A percentile compares a stretch with the other conserved stretches of the same genome.
These are phyloP conservation scores for Liparis tanakae DNA, from an alignment of 2,797 vertebrate genomes.

Conservation along the genomic window DNA sequence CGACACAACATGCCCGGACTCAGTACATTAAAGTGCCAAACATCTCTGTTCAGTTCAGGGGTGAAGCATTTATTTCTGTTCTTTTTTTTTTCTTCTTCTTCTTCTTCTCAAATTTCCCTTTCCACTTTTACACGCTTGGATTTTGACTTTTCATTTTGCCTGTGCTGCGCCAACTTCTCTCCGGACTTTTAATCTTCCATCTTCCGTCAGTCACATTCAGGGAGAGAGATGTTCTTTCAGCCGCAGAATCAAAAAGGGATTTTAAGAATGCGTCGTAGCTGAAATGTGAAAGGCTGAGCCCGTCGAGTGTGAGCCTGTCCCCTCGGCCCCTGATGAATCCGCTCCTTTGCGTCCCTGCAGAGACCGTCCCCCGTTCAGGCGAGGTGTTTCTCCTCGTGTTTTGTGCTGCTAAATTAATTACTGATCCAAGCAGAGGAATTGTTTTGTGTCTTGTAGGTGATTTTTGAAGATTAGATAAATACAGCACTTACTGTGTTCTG, in stretches of 20 bases:
- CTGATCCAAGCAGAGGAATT: constrained; percentile 20
- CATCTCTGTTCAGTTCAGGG: constrained; percentile 56
- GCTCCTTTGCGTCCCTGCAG: constrained; percentile 5
- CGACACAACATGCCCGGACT: constrained; percentile 40
- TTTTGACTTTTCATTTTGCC: constrained; percentile 18
- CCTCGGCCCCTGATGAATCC: constrained; percentile 14
- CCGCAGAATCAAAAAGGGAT: constrained; percentile 72
- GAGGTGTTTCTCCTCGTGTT: constrained; percentile 18
- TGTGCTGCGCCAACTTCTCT: constrained; percentile 20
- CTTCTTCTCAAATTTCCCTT: constrained; percentile 10
- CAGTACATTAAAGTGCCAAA: constrained; percentile 79
- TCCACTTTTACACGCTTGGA: constrained; percentile 6
- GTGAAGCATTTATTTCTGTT: constrained; percentile 37
- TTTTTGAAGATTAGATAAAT: constrained; percentile 7
- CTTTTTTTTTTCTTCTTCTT: neutral
- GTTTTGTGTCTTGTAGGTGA: neutral
- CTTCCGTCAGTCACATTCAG: constrained; percentile 39
- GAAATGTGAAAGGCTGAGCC: constrained; percentile 22
- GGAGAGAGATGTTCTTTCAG: constrained; percentile 44
- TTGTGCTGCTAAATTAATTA: constrained; percentile 53
- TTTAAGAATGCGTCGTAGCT: constrained; percentile 14
- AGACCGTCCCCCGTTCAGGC: constrained; percentile 26
- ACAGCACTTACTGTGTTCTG: constrained; percentile 31
- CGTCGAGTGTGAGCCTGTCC: constrained; percentile 1
- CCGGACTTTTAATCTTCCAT: constrained; percentile 17